Base-by-base conservation (phyloP, 2,888 invertebrate species). In the Drosophila nr. medialis region DNA sequence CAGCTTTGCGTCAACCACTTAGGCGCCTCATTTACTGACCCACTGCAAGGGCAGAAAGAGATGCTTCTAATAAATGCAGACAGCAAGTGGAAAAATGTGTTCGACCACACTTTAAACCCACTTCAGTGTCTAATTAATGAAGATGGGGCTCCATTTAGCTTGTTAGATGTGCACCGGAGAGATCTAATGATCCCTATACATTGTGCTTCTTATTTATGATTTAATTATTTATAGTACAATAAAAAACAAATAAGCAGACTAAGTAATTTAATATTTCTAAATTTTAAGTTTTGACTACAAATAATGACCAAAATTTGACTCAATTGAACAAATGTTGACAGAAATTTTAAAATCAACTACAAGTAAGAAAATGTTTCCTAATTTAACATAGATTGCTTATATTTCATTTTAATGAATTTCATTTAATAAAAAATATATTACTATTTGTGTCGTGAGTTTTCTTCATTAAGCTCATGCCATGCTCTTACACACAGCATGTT, bases 1-100 rank as follows among this genome's bases (percentile, higher is more conserved):
- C 71, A 71, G 75, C 86, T 80, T 72, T 83, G 78, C 69, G 69
- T 83, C 83, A 77, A 72, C 72, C 80, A 69, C 65, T 82, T 80
- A 83, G 72, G 77, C 86, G 81, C 67, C 65, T 70, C 86, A 67
- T 81, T 81, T 86, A 72, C 72, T 80, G 69, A 70, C 73, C 72
- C 64, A 77, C 36, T 7, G 49, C 40, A 68, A 49, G 34, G 61
- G 3, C 29, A 38, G 50, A 13, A 49, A 30, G 49, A 29, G 55
- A 54, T 27, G 21, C 56, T 42, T 56, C 38, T 24, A 30, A 55
- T 40, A 32, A 66, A 49, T 42, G 48, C 42, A 49, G 56, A 40
- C 50, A 64, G 59, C 29, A 36, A 59, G 54, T 38, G 24, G 48
- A 29, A 58, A 50, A 66, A 51, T 56, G 63, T 77, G 60, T 55